Evolutionary conservation across 2,888 invertebrate species (phyloP), one percentile per base, ranked within the genome.

Genomic region (Pandemis heparana): DNA sequence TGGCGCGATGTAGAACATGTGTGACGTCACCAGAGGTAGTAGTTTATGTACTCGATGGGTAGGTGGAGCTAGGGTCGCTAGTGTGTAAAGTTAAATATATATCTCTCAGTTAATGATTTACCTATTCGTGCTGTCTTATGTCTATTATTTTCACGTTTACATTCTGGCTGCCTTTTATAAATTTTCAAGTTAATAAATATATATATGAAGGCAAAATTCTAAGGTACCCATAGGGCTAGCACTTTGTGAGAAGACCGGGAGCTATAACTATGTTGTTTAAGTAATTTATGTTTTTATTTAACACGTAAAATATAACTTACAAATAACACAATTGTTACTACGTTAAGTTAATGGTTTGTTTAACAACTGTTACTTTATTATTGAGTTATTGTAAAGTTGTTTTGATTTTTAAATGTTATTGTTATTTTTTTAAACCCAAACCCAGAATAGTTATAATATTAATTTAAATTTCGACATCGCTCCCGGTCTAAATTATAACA

Each of bases 221-320:
- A 88, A 88, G 87, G 84, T 76, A 81, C 87, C 85, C 83, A 70
- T 0, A 65, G 87, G 87, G 83, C 68, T 83, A 87, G 89, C 90
- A 91, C 90, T 89, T 90, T 80, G 90, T 90, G 89, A 86, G 79
- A 78, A 77, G 71, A 66, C 72, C 70, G 75, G 75, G 75, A 77
- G 66, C 71, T 71, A 38, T 64, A 64, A 46, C 18, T 51, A 65
- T 9, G 48, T 61, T 16, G 48, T 48, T 51, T 16, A 23, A 32
- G 14, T 16, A 18, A 46, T 48, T n/a, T 12, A n/a, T n/a, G 0
- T 9, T 51, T 23, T 8, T 5, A 23, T 18, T 61, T 61, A 9
- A 43, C 59, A 60, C 5, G 68, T 16, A n/a, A 46, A 56, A 18
- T 39, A 4, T 43, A 18, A 67, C 56, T 12, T 10, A 41, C 18